phyloP scores from a whole-genome alignment of 2,797 vertebrate genomes.

The Tadarida brasiliensis region DNA sequence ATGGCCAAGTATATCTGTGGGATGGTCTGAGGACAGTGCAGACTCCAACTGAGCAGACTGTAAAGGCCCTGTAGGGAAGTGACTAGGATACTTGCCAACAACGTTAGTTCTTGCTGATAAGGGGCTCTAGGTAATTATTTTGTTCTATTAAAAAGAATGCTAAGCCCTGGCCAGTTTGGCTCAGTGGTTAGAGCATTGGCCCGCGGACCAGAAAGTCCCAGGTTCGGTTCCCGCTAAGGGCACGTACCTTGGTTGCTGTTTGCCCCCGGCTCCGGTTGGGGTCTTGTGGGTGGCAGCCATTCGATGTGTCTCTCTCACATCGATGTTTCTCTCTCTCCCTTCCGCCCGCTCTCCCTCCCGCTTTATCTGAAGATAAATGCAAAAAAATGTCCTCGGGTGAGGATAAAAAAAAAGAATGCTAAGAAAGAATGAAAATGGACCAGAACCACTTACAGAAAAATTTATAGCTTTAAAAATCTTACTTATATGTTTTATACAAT shows the following conservation, averaged over 20 bases:
- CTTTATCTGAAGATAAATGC: too few relatives aligned
- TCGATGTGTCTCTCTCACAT: too few relatives aligned
- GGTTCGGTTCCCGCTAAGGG: too few relatives aligned
- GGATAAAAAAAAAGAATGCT: neutral
- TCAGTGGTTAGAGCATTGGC: too few relatives aligned
- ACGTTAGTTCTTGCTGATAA: neutral
- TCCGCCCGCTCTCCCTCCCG: too few relatives aligned
- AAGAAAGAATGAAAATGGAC: neutral
- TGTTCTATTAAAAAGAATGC: neutral
- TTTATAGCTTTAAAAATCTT: neutral
- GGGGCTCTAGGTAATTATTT: neutral
- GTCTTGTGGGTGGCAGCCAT: too few relatives aligned
- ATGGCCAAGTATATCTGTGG: neutral
- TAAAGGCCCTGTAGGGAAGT: neutral
- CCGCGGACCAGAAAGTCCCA: too few relatives aligned
- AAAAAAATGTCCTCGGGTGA: too few relatives aligned
- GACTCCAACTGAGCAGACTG: neutral
- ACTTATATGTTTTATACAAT: neutral
- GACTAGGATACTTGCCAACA: neutral
- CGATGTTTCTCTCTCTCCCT: too few relatives aligned
- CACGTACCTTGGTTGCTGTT: too few relatives aligned
- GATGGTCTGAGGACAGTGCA: neutral
- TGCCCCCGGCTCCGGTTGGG: too few relatives aligned
- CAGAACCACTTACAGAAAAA: neutral
- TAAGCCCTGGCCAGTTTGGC: neutral